phyloP scores from a whole-genome alignment of 1,140 invertebrate genomes.

The Cardiocondyla obscurior region DNA sequence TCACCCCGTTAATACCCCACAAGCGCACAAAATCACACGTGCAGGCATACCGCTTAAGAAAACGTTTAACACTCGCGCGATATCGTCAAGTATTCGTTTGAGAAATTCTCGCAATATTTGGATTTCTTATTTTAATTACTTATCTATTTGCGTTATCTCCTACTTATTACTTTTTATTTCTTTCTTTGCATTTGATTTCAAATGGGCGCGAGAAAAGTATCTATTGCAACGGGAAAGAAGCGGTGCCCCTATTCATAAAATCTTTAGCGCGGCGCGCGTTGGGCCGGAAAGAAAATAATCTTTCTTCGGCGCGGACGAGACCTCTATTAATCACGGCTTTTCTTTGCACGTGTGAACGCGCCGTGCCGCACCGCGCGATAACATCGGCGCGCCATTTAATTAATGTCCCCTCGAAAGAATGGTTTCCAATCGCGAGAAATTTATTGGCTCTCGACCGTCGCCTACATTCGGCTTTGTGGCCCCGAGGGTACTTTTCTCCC shows the following conservation, averaged over 20 bases:
- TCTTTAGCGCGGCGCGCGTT: not conserved
- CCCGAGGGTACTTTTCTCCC: not conserved
- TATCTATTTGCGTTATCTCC: not conserved
- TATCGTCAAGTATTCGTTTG: not conserved
- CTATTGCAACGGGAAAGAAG: conserved; percentile 2
- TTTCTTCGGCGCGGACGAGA: conserved; percentile 32
- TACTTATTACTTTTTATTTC: not conserved
- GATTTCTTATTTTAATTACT: not conserved
- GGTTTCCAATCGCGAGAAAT: conserved; percentile 65
- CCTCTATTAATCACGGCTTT: conserved; percentile 71
- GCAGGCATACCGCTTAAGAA: not conserved
- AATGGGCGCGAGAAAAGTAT: not conserved
- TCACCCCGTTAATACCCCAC: not conserved
- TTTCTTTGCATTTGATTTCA: not conserved
- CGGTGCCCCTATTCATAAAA: conserved; percentile 38
- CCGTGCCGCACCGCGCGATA: conserved; percentile 49
- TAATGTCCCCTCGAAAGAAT: conserved; percentile 72
- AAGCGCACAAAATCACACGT: not conserved
- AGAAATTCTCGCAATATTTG: not conserved
- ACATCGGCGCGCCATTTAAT: conserved; percentile 70
- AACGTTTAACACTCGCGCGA: not conserved
- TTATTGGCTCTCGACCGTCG: conserved; percentile 65
- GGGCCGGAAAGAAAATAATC: conserved; percentile 47
- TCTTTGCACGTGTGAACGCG: conserved; percentile 67
- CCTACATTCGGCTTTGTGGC: not conserved